Conservation (phyloP, 2,797 vertebrate species). For the Smutsia gigantea region DNA sequence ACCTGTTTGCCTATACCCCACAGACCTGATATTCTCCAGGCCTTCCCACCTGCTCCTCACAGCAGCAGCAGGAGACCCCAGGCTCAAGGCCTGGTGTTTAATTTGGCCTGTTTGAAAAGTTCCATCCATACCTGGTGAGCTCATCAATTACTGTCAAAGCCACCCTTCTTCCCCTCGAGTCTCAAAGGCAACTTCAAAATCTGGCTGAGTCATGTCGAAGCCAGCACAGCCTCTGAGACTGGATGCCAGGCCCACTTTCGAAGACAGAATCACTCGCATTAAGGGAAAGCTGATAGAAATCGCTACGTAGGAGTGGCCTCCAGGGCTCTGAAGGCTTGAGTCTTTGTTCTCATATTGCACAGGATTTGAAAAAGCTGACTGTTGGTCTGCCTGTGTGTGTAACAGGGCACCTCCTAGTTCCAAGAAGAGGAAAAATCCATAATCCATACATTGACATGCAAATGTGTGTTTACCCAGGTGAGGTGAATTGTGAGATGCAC, state of each 20-base stretch:
- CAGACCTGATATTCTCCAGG: not conserved
- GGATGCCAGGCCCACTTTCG: not conserved
- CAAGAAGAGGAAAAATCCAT: not conserved
- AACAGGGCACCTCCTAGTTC: not conserved
- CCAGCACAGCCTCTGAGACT: fast-evolving
- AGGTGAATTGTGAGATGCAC: not conserved
- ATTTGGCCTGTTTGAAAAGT: not conserved
- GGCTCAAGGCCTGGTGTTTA: not conserved
- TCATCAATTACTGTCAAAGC: not conserved
- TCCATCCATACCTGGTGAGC: not conserved
- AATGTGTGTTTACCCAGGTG: slow-evolving; percentile 47
- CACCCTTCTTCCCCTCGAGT: not conserved
- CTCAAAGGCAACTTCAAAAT: not conserved
- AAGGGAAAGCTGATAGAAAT: not conserved
- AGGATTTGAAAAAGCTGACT: not conserved
- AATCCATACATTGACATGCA: slow-evolving; percentile 5
- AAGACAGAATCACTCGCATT: not conserved
- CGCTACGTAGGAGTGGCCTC: fast-evolving
- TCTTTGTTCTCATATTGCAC: not conserved
- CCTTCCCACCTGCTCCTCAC: not conserved
- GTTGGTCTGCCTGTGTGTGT: not conserved
- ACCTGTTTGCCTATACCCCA: not conserved
- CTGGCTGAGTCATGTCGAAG: not conserved
- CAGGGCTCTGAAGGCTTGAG: not conserved
- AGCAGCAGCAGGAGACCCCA: not conserved